These are phyloP conservation scores for Drosophila neotestacea DNA, from an alignment of 2,888 invertebrate genomes.

Conservation along the genomic window DNA sequence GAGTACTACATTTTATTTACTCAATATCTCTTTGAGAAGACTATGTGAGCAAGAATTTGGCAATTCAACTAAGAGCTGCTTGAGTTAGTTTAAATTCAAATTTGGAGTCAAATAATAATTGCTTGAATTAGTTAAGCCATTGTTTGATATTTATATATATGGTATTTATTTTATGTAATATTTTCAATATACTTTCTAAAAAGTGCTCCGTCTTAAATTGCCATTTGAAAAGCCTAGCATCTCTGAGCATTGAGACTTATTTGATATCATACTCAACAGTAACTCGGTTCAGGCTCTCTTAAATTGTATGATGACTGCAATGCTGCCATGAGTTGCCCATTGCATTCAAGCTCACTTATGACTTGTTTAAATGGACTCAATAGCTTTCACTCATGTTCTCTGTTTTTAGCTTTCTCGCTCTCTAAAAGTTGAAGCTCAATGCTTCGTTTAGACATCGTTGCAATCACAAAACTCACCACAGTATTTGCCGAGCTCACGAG, in stretches of 20 bases:
- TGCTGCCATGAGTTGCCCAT: constrained; percentile 20
- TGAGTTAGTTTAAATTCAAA: not conserved
- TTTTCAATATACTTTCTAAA: not conserved
- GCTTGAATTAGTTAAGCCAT: not conserved
- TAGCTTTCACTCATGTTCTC: constrained; percentile 1
- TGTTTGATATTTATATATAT: not conserved
- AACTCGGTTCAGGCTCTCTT: constrained; percentile 3
- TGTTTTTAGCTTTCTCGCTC: constrained; percentile 16
- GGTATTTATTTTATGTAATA: no score
- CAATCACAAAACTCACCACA: constrained; percentile 48
- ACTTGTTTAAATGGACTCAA: constrained; percentile 2
- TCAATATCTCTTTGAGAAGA: not conserved
- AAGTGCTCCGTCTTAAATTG: not conserved
- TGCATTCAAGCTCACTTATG: constrained; percentile 10
- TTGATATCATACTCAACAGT: not conserved
- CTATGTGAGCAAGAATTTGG: not conserved
- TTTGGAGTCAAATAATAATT: not conserved
- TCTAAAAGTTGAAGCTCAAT: not conserved
- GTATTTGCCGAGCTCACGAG: constrained; percentile 32
- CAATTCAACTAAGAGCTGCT: not conserved
- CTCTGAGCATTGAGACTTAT: not conserved
- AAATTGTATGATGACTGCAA: not conserved
- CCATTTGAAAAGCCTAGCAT: not conserved
- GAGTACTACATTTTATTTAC: not conserved
- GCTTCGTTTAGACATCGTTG: constrained; percentile 14